Evolutionary conservation across 2,797 vertebrate species (phyloP).

Genomic region (Mallotus villosus): DNA sequence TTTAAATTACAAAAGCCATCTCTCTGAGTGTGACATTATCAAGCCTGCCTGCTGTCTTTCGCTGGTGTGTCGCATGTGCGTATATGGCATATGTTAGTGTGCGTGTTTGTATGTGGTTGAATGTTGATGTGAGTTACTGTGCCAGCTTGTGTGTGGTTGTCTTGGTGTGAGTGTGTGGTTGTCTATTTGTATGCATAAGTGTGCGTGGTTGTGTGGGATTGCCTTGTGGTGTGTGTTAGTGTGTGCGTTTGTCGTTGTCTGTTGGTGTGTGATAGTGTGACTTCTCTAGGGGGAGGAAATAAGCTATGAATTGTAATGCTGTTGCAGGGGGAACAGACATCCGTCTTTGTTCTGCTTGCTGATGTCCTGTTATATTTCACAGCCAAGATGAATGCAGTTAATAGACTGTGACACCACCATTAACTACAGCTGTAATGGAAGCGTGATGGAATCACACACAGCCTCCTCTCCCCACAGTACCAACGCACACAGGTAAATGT

Average conservation of each 20-base stretch:
- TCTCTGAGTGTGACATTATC: constrained; percentile 41
- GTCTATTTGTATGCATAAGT: constrained; percentile 38
- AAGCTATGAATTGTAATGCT: constrained; percentile 59
- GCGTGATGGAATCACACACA: constrained; percentile 81
- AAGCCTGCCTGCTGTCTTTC: constrained; percentile 34
- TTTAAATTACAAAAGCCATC: constrained; percentile 53
- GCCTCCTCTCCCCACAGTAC: constrained; percentile 67
- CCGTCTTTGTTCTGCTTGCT: constrained; percentile 71
- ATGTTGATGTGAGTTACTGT: constrained; percentile 5
- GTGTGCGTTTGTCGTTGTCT: constrained; percentile 5
- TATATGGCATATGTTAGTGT: background rate
- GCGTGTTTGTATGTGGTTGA: constrained; percentile 1
- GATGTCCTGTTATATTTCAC: constrained; percentile 77
- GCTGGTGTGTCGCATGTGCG: constrained; percentile 22
- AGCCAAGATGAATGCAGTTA: constrained; percentile 81
- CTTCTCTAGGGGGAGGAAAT: constrained; percentile 51
- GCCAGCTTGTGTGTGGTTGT: background rate
- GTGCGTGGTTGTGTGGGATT: constrained; percentile 11
- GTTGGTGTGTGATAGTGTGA: constrained; percentile 16
- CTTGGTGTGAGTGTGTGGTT: constrained; percentile 36
- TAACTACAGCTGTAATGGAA: constrained; percentile 83
- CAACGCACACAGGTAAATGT: constrained; percentile 71
- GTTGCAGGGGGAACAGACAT: constrained; percentile 63
- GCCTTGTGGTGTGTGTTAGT: background rate
- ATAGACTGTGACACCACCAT: constrained; percentile 83